Evolutionary conservation across 2,888 invertebrate species (phyloP).

Genomic region (Pachliopta kotzebuea): DNA sequence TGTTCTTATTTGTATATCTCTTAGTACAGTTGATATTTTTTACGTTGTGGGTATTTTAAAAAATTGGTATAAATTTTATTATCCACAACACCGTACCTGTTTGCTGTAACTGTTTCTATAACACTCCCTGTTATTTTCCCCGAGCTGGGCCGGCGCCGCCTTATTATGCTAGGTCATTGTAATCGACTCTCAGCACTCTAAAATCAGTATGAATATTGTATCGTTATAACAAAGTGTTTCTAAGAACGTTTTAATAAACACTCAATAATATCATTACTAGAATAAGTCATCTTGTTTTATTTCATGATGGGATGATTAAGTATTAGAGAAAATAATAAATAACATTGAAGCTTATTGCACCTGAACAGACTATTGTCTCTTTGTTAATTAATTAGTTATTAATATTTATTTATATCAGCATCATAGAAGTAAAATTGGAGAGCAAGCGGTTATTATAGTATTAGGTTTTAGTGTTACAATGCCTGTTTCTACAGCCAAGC

Average conservation of each 20-base stretch:
- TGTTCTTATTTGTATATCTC: neutral
- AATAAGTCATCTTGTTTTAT: neutral
- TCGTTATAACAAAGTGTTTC: conserved; percentile 36
- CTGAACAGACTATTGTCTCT: too few relatives aligned
- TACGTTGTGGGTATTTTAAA: neutral
- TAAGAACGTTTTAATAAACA: conserved; percentile 24
- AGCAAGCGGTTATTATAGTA: too few relatives aligned
- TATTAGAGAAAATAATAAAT: too few relatives aligned
- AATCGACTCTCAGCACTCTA: conserved; percentile 45
- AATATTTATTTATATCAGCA: too few relatives aligned
- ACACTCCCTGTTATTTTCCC: conserved; percentile 35
- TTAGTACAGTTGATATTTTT: neutral
- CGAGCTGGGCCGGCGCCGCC: conserved; percentile 44
- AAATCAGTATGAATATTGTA: conserved; percentile 43
- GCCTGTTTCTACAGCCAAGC: too few relatives aligned
- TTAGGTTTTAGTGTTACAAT: too few relatives aligned
- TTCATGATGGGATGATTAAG: neutral
- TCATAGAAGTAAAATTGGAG: too few relatives aligned
- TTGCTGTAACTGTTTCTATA: conserved; percentile 31
- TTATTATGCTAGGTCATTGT: conserved; percentile 56
- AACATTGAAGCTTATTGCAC: too few relatives aligned
- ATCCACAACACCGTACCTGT: conserved; percentile 16
- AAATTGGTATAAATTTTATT: neutral
- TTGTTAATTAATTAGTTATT: too few relatives aligned
- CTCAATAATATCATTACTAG: neutral